Percentiles rank a stretch among this genome's conserved stretches.
Conservation (phyloP, 2,888 invertebrate genomes). For the Netelia virgata region DNA sequence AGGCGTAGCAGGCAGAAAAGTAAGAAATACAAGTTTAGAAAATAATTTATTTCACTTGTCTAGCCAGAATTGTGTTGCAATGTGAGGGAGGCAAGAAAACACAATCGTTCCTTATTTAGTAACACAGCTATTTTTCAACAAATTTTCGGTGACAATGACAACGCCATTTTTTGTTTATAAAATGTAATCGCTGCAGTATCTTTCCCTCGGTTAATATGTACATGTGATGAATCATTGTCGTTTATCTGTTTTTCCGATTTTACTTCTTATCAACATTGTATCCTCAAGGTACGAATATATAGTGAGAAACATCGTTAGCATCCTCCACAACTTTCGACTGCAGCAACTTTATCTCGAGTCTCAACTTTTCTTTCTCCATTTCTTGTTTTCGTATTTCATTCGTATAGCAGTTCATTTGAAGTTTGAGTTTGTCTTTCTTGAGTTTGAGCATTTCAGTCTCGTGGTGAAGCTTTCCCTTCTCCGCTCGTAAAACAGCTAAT, state of each 20-base stretch:
- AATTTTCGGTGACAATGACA: constrained; percentile 10
- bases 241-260: not conserved
- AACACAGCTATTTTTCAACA: constrained; percentile 11
- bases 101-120: constrained; percentile 11
- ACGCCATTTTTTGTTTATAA: constrained; percentile 16
- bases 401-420: constrained; percentile 79
- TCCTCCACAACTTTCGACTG: constrained; percentile 82
- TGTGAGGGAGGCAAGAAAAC: constrained; percentile 35
- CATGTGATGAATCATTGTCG: constrained; percentile 23
- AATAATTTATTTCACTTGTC: constrained; percentile 65
- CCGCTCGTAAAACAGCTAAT: constrained; percentile 81
- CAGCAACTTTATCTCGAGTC: constrained; percentile 81
- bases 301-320: constrained; percentile 81
- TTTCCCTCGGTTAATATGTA: constrained; percentile 29
- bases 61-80: constrained; percentile 20
- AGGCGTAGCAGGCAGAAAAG: not conserved
- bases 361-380: constrained; percentile 81
- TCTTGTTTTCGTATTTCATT: constrained; percentile 80
- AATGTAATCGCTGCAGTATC: constrained; percentile 22
- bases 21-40: constrained; percentile 39
- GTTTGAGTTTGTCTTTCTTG: constrained; percentile 85
- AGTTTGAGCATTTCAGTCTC: constrained; percentile 82
- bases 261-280: not conserved
- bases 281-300: constrained; percentile 82
- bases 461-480: constrained; percentile 79